Conservation (phyloP, 35 echinoderm and acorn worm genomes). For the Heliocidaris erythrogramma region DNA sequence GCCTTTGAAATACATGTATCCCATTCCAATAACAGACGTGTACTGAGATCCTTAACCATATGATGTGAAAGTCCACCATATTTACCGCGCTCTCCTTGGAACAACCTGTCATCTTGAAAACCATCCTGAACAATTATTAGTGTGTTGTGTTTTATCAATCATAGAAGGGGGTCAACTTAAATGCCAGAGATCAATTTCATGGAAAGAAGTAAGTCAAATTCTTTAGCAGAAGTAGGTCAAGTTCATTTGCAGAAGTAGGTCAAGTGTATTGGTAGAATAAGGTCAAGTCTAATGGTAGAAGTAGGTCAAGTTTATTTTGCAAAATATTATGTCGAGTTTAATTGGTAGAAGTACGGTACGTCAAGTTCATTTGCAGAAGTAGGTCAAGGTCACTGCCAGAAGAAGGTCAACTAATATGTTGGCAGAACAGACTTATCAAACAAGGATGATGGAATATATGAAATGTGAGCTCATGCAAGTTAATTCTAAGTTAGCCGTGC, state of each 20-base stretch:
- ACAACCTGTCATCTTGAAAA: too few relatives aligned
- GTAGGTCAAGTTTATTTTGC: not conserved
- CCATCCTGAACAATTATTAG: too few relatives aligned
- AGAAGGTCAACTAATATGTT: not conserved
- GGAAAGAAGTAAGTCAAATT: not conserved
- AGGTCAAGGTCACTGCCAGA: not conserved
- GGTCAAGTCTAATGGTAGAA: not conserved
- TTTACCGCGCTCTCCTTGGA: too few relatives aligned
- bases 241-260: not conserved
- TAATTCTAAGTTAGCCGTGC: too few relatives aligned
- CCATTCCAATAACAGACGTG: too few relatives aligned
- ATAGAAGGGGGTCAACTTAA: not conserved
- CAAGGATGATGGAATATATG: too few relatives aligned
- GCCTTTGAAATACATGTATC: too few relatives aligned
- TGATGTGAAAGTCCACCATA: too few relatives aligned
- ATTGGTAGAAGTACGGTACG: not conserved
- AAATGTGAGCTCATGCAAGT: too few relatives aligned
- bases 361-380: not conserved
- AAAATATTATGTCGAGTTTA: not conserved
- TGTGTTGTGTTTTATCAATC: too few relatives aligned
- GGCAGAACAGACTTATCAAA: not conserved
- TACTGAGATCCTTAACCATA: too few relatives aligned
- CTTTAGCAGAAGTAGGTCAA: not conserved
- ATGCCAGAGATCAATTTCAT: not conserved
- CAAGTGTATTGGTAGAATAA: not conserved